Evolutionary conservation across 2,888 invertebrate genomes (phyloP), one percentile per base, ranked within the genome.

Genomic region (Noctua janthina): DNA sequence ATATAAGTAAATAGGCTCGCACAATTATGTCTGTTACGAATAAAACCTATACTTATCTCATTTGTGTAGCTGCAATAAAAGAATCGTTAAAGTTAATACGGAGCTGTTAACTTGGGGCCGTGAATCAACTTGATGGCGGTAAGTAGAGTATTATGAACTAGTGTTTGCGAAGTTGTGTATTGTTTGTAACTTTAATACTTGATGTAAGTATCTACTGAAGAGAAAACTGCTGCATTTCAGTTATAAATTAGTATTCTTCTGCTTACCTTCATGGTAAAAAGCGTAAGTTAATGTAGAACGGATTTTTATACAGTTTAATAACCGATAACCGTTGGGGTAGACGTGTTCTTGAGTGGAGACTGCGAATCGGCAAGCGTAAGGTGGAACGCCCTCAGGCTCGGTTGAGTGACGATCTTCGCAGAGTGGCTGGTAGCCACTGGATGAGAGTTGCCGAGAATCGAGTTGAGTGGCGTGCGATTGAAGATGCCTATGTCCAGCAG

Each of bases 11-110:
- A 78, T 87, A 88, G 82, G 77, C n/a, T 70, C 51, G 51, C 74
- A 74, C 75, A 84, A 89, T 87, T 83, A 87, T 87, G 80, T 82
- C 80, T 73, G 83, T 66, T 81, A 70, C 76, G 51, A 79, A 87
- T 87, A 85, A 81, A 82, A 84, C 43, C 46, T 54, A 77, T 80
- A 79, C 46, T 81, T 82, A 82, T 84, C 75, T 81, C 64, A 80
- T 83, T 82, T 78, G 67, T 66, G 76, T 70, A 75, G 70, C 62
- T 79, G 74, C 39, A 76, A 83, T 87, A 88, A 89, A 83, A 82
- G 62, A 74, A 87, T 76, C 87, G 77, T 81, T 77, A 83, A 82
- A 80, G 73, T 83, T 83, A 81, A 87, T 77, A 76, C 54, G 43
- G 35, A 62, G 39, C 49, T 73, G 51, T 59, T 23, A 72, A 71